Conservation (phyloP, 2,888 invertebrate species). For the Erannis defoliaria region DNA sequence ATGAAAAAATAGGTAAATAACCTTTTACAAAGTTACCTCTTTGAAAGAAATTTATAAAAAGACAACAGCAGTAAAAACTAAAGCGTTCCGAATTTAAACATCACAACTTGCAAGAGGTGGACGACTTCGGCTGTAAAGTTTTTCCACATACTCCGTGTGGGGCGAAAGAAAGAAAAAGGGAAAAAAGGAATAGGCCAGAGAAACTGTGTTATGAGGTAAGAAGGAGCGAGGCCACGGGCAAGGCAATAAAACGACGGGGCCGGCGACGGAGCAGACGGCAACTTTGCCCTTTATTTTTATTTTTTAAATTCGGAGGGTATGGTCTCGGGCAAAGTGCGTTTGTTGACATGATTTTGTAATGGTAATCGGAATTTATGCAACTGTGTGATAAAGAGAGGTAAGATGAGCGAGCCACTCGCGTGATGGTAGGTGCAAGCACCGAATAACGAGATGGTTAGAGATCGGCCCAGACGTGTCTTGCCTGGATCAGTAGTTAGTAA, state of each 20-base stretch:
- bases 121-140: conserved; percentile 53
- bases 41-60: background rate
- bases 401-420: too few relatives aligned
- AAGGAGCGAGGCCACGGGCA: conserved; percentile 76
- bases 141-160: conserved; percentile 65
- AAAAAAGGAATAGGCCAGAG: conserved; percentile 56
- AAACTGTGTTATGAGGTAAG: conserved; percentile 86
- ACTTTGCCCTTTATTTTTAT: conserved; percentile 69
- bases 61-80: conserved; percentile 41
- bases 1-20: background rate
- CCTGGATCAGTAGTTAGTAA: too few relatives aligned
- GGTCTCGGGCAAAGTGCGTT: conserved; percentile 59
- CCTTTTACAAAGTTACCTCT: conserved; percentile 4
- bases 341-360: conserved; percentile 20
- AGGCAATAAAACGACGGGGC: conserved; percentile 82
- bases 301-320: conserved; percentile 43
- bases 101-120: conserved; percentile 55
- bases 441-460: too few relatives aligned
- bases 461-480: too few relatives aligned
- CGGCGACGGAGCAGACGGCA: conserved; percentile 69
- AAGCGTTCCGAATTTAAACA: conserved; percentile 55
- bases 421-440: too few relatives aligned
- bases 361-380: background rate
- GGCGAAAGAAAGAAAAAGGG: conserved; percentile 57
- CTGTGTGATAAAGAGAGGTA: background rate